Percentiles rank a stretch among this genome's conserved stretches.
These are phyloP conservation scores for Tragopan temminckii DNA, from an alignment of 2,797 vertebrate genomes.

Conservation along the genomic window DNA sequence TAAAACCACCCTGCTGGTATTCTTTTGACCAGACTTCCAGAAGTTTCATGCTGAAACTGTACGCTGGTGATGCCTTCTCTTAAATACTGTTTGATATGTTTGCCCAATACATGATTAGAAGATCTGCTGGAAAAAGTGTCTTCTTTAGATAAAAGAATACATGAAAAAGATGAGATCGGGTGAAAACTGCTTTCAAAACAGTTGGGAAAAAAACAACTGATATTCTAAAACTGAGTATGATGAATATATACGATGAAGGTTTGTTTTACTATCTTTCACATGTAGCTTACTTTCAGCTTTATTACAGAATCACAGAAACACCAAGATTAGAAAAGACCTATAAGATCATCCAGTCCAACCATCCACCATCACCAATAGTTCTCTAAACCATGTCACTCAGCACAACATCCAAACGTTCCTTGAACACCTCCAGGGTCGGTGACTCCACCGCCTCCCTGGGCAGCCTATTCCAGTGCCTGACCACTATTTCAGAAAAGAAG, in stretches of 20 bases:
- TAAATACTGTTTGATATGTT: neutral
- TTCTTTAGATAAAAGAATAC: neutral
- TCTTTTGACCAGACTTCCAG: neutral
- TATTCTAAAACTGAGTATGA: neutral
- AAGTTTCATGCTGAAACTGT: neutral
- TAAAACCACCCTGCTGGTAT: neutral
- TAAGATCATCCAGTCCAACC: too few relatives aligned
- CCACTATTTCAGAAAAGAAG: too few relatives aligned
- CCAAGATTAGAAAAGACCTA: too few relatives aligned
- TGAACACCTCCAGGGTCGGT: too few relatives aligned
- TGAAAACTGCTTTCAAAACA: neutral
- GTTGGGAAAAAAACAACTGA: neutral
- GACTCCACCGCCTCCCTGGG: too few relatives aligned
- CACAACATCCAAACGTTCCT: too few relatives aligned
- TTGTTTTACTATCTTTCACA: neutral
- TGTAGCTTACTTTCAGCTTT: neutral
- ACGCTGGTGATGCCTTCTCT: neutral
- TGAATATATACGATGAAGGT: neutral
- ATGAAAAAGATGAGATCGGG: neutral
- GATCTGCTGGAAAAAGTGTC: rapidly evolving
- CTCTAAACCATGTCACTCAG: too few relatives aligned
- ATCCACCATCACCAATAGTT: too few relatives aligned
- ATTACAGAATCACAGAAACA: neutral
- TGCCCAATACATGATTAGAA: neutral
- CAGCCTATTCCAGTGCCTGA: too few relatives aligned